Base-by-base conservation (phyloP, 2,797 vertebrate species). In the Phoxinus dragarum region DNA sequence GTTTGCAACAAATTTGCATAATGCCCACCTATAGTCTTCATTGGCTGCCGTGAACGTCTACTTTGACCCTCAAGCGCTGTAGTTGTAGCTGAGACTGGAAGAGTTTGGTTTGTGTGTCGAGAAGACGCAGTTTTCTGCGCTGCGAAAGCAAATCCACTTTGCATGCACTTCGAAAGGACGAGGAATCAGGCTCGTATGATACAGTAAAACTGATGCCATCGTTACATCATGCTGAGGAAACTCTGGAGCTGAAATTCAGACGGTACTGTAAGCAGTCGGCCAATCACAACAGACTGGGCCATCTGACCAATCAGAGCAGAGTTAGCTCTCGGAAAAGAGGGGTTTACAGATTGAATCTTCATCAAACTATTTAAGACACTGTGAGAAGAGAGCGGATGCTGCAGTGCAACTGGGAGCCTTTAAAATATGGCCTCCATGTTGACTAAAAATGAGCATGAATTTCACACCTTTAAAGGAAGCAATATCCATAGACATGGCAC, bases 401-500 rank as follows among this genome's bases (percentile, higher is more conserved):
- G 61, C 12, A 66, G 27, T 31, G 1, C 14, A 64, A 31, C 61
- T 64, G 16, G n/a, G 11, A 61, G 27, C 27, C 61, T 68, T 21
- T 38, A 68, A 68, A 19, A 47, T 19, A 19, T 64, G 59, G n/a
- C n/a, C 17, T 36, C 59, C 56, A 40, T 64, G 38, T 44, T 67
- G 61, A 80, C 16, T 52, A 6, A 80, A 66, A 27, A 68, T 36
- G 11, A 34, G 14, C 61, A 19, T 31, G 40, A 19, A 27, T 21
- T 34, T 47, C 74, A 27, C 64, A 52, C n/a, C 61, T 36, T 52
- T 49, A 27, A 67, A 68, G 4, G 12, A 54, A 54, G 11, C 10
- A n/a, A 68, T 5, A 69, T 69, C 64, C 34, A 52, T 11, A 40
- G 79, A 68, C 69, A 89, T 78, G 49, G 84, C 89, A 90, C 81